Base-by-base conservation (phyloP, 2,888 invertebrate genomes). In the Schrankia costaestrigalis region DNA sequence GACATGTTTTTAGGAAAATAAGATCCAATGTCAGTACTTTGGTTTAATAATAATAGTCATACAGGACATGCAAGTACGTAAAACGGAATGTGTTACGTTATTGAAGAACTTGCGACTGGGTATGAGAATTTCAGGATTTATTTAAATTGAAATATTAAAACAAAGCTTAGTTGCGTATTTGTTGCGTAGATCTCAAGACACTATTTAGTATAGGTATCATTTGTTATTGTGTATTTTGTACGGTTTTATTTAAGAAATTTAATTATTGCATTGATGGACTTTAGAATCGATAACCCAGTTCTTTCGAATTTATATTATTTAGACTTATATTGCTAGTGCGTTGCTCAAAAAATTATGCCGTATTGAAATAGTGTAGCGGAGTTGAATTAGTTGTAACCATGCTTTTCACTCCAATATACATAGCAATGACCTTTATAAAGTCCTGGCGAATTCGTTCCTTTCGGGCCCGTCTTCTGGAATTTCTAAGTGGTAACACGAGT, bases 381-480 rank as follows among this genome's bases (percentile, higher is more conserved):
- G 46, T 40, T 35, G 29, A 40, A 35, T 19, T 42, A 39, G 23
- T 33, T 62, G 53, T 54, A 45, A 83, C 43, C 47, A 94, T 94
- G 93, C 79, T 95, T 72, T 90, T 95, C 61, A 95, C 95, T 21
- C 82, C 95, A 31, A 94, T 93, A 78, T 95, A 95, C 76, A 92
- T 94, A 84, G 93, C 94, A 66, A 93, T 95, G 65, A 95, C 95
- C 45, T 92, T 94, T 76, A 82, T 95, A 55, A 95, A 95, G 78
- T 92, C 94, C 69, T 94, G 94, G 93, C 90, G 94, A 34, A 90
- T 95, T 46, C 90, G 91, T 31, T 90, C 91, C 13, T 90, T 95
- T 44, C 90, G 91, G 63, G 90, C 90, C 59, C 93, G 93, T 58
- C 89, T 95, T 28, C 89, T 90, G 19, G 90, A 90, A 57, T 90